phyloP scores from a whole-genome alignment of 2,113 vertebrate genomes.

The Neodontobutis hainanensis region DNA sequence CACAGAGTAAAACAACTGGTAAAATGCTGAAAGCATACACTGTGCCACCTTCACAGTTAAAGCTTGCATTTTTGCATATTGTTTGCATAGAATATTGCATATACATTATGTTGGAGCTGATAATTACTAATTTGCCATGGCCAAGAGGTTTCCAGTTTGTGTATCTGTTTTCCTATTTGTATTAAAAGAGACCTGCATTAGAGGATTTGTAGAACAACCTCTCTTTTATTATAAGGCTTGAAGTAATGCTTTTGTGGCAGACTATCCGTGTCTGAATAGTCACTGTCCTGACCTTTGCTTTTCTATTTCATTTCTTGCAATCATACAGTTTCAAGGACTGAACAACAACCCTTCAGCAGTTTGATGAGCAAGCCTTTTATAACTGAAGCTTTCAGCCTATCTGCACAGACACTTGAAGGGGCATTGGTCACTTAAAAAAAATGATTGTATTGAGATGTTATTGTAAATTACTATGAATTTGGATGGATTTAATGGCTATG shows the following conservation, averaged over 20 bases:
- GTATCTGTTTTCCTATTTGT: too few relatives aligned
- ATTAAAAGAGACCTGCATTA: too few relatives aligned
- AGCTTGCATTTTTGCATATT: too few relatives aligned
- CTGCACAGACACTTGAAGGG: not conserved
- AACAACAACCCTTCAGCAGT: not conserved
- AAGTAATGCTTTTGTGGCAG: not conserved
- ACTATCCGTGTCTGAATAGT: not conserved
- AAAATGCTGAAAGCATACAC: slow-evolving; percentile 1
- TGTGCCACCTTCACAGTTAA: not conserved
- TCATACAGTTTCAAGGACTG: slow-evolving; percentile 11
- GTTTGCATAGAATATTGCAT: too few relatives aligned
- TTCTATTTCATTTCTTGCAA: not conserved
- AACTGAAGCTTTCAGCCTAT: slow-evolving; percentile 2
- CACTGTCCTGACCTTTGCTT: too few relatives aligned
- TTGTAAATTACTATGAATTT: too few relatives aligned
- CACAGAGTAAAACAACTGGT: slow-evolving; percentile 12
- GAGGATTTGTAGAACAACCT: not conserved
- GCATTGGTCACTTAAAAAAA: too few relatives aligned
- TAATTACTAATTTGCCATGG: slow-evolving; percentile 1
- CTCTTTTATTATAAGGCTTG: not conserved
- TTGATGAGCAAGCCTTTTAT: slow-evolving; percentile 9
- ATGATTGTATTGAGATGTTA: too few relatives aligned
- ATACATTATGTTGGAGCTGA: not conserved
- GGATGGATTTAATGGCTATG: too few relatives aligned
- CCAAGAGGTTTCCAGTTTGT: not conserved